Evolutionary conservation across 2,797 vertebrate species (phyloP).

Genomic region (Thripadectes ignobilis): DNA sequence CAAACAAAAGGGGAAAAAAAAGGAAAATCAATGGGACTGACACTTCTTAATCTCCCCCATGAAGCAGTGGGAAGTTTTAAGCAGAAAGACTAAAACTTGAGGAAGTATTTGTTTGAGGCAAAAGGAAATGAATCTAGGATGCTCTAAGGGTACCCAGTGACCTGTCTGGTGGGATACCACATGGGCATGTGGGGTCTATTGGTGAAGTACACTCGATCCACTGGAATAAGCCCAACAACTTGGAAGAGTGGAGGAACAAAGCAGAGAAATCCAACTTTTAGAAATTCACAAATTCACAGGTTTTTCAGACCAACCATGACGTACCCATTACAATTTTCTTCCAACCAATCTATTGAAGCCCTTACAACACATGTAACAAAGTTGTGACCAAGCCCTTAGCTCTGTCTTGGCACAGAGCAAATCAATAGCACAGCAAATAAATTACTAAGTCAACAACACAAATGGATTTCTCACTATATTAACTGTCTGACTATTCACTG

Average conservation of each 20-base stretch:
- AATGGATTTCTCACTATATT: slow-evolving; percentile 14
- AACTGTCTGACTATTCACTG: background rate
- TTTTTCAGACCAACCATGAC: background rate
- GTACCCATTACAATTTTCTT: background rate
- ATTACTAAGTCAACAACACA: slow-evolving; percentile 1
- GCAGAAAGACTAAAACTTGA: background rate
- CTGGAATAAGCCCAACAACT: background rate
- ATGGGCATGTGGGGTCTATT: background rate
- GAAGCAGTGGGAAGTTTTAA: background rate
- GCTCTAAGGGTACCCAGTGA: background rate
- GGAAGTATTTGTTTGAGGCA: background rate
- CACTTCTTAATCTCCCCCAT: background rate
- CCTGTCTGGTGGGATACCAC: background rate
- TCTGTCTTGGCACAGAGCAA: background rate
- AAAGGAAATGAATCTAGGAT: background rate
- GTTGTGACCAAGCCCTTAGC: background rate
- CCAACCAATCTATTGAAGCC: background rate
- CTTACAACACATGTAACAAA: background rate
- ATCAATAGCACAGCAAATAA: slow-evolving; percentile 18
- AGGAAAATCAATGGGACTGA: background rate
- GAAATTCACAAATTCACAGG: background rate
- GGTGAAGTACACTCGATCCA: background rate
- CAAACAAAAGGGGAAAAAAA: background rate
- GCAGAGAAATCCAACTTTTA: background rate
- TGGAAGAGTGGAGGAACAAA: background rate